phyloP scores from a whole-genome alignment of 1,140 invertebrate species.

The Zaprionus lachaisei region DNA sequence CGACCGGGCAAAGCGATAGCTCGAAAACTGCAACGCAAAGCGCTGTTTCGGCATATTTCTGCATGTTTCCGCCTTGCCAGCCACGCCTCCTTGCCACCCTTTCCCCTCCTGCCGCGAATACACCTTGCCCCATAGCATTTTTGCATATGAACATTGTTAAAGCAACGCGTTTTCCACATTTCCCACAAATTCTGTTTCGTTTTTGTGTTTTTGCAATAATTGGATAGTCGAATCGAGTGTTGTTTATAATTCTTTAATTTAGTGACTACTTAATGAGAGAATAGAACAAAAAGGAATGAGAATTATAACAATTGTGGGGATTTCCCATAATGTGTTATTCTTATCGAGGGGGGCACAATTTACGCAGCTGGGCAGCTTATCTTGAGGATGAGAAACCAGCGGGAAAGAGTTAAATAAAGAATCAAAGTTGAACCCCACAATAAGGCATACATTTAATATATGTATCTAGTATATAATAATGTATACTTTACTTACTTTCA shows the following conservation, averaged over 20 bases:
- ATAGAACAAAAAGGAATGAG: neutral
- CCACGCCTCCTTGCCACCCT: neutral
- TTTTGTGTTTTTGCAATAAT: conserved; percentile 29
- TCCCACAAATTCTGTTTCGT: conserved; percentile 54
- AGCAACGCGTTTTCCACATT: conserved; percentile 39
- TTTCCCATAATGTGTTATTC: neutral
- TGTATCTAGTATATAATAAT: too few relatives aligned
- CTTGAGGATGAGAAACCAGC: neutral
- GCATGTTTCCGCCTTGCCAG: conserved; percentile 46
- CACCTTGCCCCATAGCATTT: neutral
- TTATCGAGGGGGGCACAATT: neutral
- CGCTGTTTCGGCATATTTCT: conserved; percentile 50
- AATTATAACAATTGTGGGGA: neutral
- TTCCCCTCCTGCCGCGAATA: neutral
- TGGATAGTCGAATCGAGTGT: neutral
- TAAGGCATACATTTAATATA: neutral
- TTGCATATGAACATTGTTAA: conserved; percentile 31
- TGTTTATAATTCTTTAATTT: neutral
- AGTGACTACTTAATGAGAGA: neutral
- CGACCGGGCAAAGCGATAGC: conserved; percentile 59
- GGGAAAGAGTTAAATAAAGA: too few relatives aligned
- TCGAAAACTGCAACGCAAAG: conserved; percentile 50
- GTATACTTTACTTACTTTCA: too few relatives aligned
- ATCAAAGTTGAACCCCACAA: neutral
- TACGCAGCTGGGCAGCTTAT: conserved; percentile 3